These are phyloP conservation scores for Pangasius djambal DNA, from an alignment of 2,797 vertebrate genomes.

Conservation along the genomic window DNA sequence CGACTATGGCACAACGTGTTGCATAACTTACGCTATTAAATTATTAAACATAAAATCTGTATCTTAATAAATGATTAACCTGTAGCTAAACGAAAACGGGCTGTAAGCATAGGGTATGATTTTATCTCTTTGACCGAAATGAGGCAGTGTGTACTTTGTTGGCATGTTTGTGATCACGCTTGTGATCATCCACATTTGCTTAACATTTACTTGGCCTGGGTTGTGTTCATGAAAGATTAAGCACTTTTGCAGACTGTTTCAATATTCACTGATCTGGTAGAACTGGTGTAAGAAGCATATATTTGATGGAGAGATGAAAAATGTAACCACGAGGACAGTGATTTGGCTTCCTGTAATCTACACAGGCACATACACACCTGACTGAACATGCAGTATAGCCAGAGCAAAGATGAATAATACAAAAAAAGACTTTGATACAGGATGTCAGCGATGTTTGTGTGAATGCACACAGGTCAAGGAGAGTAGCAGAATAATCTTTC, in stretches of 20 bases:
- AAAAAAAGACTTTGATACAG: neutral
- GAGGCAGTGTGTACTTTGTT: neutral
- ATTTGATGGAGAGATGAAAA: neutral
- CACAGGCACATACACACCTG: neutral
- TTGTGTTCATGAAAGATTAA: neutral
- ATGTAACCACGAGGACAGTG: neutral
- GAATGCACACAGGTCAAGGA: neutral
- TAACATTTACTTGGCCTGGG: neutral
- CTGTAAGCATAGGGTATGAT: neutral
- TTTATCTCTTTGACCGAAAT: neutral
- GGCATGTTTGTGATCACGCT: neutral
- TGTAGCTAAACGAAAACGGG: neutral
- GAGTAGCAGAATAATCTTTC: neutral
- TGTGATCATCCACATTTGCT: neutral
- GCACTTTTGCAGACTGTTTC: neutral
- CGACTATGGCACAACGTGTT: neutral
- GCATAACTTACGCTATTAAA: neutral
- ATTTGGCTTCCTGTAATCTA: neutral
- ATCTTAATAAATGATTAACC: neutral
- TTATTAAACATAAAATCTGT: slow-evolving; percentile 5
- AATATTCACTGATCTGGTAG: neutral
- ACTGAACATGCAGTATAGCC: neutral
- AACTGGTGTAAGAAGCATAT: neutral
- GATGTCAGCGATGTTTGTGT: neutral
- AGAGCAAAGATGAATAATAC: neutral